Conservation (phyloP, 92 coral and sea anemone genomes). For the Umimayanthus chanpuru region DNA sequence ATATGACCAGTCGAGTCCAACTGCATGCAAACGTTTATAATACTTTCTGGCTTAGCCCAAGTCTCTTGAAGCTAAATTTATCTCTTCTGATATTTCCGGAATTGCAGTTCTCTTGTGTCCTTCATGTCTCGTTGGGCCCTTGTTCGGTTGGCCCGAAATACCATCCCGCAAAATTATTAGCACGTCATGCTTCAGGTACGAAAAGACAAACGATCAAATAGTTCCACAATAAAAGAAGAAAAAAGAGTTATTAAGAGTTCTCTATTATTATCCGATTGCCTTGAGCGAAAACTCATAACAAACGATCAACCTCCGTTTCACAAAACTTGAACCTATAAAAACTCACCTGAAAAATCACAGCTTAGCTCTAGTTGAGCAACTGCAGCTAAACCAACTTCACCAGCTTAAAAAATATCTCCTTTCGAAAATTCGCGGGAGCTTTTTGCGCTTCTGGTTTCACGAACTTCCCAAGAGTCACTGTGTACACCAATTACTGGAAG, state of each 20-base stretch:
- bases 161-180: neutral
- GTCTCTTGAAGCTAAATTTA: constrained; percentile 11
- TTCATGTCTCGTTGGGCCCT: constrained; percentile 15
- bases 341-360: constrained; percentile 6
- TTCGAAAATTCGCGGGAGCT: constrained; percentile 5
- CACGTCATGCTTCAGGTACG: constrained; percentile 24
- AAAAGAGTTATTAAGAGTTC: constrained; percentile 14
- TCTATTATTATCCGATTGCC: constrained; percentile 11
- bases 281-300: neutral
- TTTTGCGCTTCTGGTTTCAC: neutral
- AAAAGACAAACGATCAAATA: constrained; percentile 24
- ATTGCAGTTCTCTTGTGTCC: neutral
- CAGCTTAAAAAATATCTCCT: neutral
- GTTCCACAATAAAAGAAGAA: constrained; percentile 19
- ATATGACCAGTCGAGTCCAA: neutral
- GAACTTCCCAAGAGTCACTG: constrained; percentile 16
- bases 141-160: neutral
- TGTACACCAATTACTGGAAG: constrained; percentile 5
- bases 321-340: neutral
- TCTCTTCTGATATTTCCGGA: constrained; percentile 35
- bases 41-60: neutral
- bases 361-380: neutral
- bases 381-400: neutral
- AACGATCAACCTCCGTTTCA: neutral
- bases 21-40: neutral